These are phyloP conservation scores for Dicentrarchus labrax DNA, from an alignment of 2,113 vertebrate genomes.

Conservation along the genomic window DNA sequence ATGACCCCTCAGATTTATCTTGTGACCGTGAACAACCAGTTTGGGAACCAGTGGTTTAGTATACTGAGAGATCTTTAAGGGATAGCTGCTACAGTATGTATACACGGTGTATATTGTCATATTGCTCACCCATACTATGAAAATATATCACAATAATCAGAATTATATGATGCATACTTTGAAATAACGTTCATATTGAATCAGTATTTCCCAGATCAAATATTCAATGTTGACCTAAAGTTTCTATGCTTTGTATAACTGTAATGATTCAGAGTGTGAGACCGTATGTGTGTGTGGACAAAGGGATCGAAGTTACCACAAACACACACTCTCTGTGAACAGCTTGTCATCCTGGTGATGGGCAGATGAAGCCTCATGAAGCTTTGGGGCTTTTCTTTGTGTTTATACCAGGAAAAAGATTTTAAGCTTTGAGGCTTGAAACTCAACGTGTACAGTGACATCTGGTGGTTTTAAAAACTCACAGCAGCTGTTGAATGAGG, in stretches of 20 bases:
- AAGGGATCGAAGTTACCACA: background rate
- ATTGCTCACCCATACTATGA: background rate
- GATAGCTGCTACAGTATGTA: no score
- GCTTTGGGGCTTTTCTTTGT: background rate
- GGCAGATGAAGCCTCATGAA: background rate
- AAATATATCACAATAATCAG: background rate
- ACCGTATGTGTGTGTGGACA: background rate
- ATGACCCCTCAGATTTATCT: no score
- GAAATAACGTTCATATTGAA: background rate
- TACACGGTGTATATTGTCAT: background rate
- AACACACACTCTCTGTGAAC: background rate
- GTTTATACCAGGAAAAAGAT: background rate
- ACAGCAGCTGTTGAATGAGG: background rate
- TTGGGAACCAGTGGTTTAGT: no score
- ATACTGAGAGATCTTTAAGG: no score
- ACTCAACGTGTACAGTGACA: conserved; percentile 17
- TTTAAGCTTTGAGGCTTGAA: background rate
- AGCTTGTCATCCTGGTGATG: background rate
- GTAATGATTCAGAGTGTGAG: background rate
- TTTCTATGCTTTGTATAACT: background rate
- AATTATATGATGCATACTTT: background rate
- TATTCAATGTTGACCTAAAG: background rate
- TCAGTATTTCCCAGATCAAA: background rate
- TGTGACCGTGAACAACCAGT: no score
- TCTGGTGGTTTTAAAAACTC: conserved; percentile 23